phyloP scores from a whole-genome alignment of 2,113 vertebrate genomes.

The Aviceda subcristata region DNA sequence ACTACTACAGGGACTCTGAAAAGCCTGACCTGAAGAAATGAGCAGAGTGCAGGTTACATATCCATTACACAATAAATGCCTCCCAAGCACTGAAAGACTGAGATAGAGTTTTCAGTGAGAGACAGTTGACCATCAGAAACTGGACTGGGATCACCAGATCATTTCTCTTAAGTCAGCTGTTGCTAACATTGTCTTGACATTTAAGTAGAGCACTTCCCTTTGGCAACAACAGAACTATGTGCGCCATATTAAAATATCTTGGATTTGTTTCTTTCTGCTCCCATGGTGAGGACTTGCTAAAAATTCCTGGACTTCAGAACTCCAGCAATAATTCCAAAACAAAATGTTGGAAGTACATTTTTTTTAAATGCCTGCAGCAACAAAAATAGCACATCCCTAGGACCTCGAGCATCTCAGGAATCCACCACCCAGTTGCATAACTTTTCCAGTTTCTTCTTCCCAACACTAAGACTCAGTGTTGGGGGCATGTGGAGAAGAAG shows the following conservation, averaged over 20 bases:
- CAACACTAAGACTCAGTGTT: not conserved
- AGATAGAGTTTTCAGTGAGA: not conserved
- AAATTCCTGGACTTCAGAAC: slow-evolving; percentile 64
- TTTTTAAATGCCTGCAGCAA: slow-evolving; percentile 40
- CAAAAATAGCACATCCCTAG: slow-evolving; percentile 57
- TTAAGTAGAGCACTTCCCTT: slow-evolving; percentile 39
- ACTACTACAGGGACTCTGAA: not conserved
- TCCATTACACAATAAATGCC: not conserved
- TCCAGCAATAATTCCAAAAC: slow-evolving; percentile 54
- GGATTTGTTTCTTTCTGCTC: slow-evolving; percentile 54
- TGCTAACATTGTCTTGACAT: slow-evolving; percentile 4
- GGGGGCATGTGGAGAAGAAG: not conserved
- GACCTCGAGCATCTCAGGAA: slow-evolving; percentile 50
- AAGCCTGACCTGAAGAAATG: not conserved
- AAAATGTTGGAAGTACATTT: slow-evolving; percentile 63
- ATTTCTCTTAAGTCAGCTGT: not conserved
- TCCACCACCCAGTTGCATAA: not conserved
- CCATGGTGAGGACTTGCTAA: slow-evolving; percentile 57
- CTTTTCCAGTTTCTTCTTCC: slow-evolving; percentile 19
- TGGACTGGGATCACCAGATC: not conserved
- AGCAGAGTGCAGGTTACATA: not conserved
- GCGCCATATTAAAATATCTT: slow-evolving; percentile 42
- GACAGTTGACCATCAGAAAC: not conserved
- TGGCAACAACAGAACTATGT: slow-evolving; percentile 9
- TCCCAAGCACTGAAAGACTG: not conserved